Percentiles rank a stretch among this genome's conserved stretches.
phyloP scores from a whole-genome alignment of 1,140 invertebrate species.

The Penaeus vannamei region DNA sequence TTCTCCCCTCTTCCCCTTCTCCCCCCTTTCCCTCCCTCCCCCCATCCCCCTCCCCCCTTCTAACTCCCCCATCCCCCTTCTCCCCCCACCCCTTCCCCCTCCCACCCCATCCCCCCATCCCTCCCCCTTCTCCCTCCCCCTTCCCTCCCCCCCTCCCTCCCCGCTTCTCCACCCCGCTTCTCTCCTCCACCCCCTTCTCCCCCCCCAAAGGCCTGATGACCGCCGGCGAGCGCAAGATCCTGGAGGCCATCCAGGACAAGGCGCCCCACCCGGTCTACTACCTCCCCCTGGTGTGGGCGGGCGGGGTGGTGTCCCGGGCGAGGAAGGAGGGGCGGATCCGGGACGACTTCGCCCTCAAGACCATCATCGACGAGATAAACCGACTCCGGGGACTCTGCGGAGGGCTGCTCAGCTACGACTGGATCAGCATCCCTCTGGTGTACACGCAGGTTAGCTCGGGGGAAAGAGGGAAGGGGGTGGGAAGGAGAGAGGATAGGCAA shows the following conservation, averaged over 20 bases:
- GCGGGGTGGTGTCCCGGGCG: constrained; percentile 74
- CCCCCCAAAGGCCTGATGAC: constrained; percentile 79
- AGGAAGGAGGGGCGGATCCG: constrained; percentile 76
- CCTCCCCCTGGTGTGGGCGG: constrained; percentile 85
- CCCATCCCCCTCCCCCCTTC: no score
- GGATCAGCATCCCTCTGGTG: constrained; percentile 77
- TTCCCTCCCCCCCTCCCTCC: no score
- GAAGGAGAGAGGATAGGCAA: background rate
- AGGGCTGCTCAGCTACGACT: constrained; percentile 76
- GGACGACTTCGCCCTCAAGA: constrained; percentile 76
- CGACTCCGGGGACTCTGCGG: constrained; percentile 73
- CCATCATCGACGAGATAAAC: constrained; percentile 73
- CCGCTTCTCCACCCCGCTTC: no score
- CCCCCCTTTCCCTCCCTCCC: no score
- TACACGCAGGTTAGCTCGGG: constrained; percentile 74
- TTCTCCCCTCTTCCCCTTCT: no score
- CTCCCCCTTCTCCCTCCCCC: no score
- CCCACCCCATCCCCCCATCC: no score
- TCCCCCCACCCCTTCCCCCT: no score
- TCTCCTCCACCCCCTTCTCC: no score
- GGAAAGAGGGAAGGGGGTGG: background rate
- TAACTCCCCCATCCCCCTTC: no score
- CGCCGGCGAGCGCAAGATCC: constrained; percentile 86
- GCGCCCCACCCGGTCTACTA: constrained; percentile 92
- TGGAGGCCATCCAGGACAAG: constrained; percentile 84